A percentile compares a stretch with the other conserved stretches of the same genome.
phyloP scores from a whole-genome alignment of 2,888 invertebrate genomes.

The Dichetophora obliterata region DNA sequence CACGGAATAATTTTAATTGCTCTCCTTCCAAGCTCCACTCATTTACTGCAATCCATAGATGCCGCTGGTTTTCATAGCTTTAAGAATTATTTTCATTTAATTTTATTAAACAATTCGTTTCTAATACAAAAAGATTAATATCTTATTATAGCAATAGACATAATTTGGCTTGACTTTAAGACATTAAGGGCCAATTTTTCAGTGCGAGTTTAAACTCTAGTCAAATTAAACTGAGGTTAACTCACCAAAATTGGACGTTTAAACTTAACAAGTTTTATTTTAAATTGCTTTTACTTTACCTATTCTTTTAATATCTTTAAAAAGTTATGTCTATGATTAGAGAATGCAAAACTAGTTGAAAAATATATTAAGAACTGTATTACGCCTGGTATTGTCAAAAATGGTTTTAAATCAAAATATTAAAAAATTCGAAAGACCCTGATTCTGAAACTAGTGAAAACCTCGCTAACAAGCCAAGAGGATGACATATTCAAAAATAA shows the following conservation, averaged over 20 bases:
- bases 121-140: too few relatives aligned
- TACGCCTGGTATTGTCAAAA: not conserved
- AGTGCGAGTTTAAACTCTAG: too few relatives aligned
- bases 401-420: constrained; percentile 2
- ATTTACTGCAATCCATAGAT: constrained; percentile 10
- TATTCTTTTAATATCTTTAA: too few relatives aligned
- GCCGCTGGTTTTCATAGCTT: constrained; percentile 2
- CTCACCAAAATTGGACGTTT: too few relatives aligned
- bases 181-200: too few relatives aligned
- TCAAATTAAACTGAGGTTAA: too few relatives aligned
- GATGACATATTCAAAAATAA: not conserved
- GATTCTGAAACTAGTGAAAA: not conserved
- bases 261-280: too few relatives aligned
- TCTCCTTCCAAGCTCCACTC: constrained; percentile 1
- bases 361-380: not conserved
- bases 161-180: too few relatives aligned
- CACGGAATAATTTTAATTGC: constrained; percentile 21
- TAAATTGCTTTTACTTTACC: too few relatives aligned
- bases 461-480: not conserved
- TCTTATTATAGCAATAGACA: too few relatives aligned
- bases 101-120: too few relatives aligned
- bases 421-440: not conserved
- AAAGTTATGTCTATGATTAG: constrained; percentile 3
- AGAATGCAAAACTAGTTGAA: not conserved
- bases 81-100: too few relatives aligned